A percentile compares a stretch with the other conserved stretches of the same genome.
Evolutionary conservation across 2,797 vertebrate genomes (phyloP).

Genomic region (Serranus cabrilla): DNA sequence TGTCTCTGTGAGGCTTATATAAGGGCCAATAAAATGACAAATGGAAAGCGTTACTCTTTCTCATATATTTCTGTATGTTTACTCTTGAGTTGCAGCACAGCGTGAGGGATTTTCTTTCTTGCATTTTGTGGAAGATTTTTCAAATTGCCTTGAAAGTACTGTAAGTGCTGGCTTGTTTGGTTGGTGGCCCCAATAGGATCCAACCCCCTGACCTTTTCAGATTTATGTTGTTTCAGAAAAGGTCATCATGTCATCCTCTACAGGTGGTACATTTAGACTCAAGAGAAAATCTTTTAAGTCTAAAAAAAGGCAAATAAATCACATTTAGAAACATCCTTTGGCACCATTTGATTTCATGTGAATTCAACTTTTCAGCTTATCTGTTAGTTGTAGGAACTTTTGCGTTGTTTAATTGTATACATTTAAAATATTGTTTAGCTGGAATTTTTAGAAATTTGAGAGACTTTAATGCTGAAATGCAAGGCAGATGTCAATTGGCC

Average conservation of each 20-base stretch:
- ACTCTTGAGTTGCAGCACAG: constrained; percentile 9
- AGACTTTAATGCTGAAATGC: constrained; percentile 11
- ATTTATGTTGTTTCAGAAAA: background rate
- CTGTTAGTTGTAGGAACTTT: background rate
- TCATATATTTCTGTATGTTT: constrained; percentile 60
- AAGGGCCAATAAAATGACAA: constrained; percentile 62
- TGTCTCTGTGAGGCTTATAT: constrained; percentile 44
- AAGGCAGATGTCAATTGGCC: constrained; percentile 5
- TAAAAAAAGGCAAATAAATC: background rate
- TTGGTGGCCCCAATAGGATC: constrained; percentile 2
- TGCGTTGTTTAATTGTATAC: background rate
- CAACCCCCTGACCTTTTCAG: background rate
- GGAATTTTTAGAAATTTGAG: background rate
- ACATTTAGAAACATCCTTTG: background rate
- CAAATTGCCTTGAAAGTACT: background rate
- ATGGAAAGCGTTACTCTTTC: constrained; percentile 66
- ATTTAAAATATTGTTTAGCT: background rate
- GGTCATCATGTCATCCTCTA: background rate
- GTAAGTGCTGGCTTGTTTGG: background rate
- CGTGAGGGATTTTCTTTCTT: constrained; percentile 16
- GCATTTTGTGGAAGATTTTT: constrained; percentile 27
- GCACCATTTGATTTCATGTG: background rate
- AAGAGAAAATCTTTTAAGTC: background rate
- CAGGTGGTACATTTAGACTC: background rate
- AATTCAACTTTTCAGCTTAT: background rate